Evolutionary conservation across 2,888 invertebrate genomes (phyloP).

Genomic region (Polymixis lichenea): DNA sequence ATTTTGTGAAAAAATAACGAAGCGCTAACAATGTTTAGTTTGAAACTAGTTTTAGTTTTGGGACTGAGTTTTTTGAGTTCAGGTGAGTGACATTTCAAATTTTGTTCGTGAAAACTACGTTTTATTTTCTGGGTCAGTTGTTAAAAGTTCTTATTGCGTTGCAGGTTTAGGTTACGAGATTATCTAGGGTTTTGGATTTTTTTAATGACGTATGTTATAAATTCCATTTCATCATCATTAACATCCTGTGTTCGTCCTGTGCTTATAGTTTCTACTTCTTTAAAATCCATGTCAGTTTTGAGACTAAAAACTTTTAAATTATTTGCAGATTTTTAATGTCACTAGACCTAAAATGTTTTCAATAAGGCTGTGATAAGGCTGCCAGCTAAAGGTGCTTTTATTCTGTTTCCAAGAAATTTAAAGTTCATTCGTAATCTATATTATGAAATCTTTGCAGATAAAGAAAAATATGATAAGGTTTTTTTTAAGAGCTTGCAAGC

Average conservation of each 20-base stretch:
- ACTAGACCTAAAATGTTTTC: not conserved
- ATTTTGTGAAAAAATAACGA: constrained; percentile 24
- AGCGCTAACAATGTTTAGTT: constrained; percentile 45
- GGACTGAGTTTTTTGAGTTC: constrained; percentile 31
- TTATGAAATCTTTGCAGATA: not conserved
- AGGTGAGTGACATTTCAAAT: constrained; percentile 49
- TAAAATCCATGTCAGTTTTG: not conserved
- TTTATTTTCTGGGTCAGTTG: not conserved
- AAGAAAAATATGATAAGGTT: not conserved
- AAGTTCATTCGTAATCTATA: not conserved
- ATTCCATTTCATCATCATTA: not conserved
- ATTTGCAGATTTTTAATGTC: not conserved
- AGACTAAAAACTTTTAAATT: not conserved
- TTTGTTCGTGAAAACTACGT: not conserved
- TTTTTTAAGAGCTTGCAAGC: not conserved
- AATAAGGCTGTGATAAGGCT: not conserved
- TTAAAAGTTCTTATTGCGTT: not conserved
- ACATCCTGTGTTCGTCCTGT: not conserved
- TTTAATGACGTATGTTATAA: not conserved
- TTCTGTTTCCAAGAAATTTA: not conserved
- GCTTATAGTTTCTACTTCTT: not conserved
- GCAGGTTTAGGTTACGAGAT: too few species aligned
- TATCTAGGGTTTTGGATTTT: not conserved
- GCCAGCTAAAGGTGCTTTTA: not conserved
- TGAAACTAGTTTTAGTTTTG: constrained; percentile 30